phyloP scores from a whole-genome alignment of 2,113 vertebrate genomes.

The Herpetotheres cachinnans region DNA sequence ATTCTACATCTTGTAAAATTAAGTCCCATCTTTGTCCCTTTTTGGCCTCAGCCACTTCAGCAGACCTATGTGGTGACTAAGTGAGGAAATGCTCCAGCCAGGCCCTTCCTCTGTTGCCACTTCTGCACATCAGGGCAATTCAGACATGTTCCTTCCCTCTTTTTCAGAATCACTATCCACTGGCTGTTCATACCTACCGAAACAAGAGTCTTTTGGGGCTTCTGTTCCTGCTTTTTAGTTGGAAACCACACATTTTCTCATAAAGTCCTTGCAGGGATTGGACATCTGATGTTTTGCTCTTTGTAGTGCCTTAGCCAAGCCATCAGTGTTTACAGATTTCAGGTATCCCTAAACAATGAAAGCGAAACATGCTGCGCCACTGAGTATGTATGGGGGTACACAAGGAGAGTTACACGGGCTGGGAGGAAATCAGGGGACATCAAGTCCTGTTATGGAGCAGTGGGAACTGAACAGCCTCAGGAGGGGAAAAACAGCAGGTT shows the following conservation, averaged over 20 bases:
- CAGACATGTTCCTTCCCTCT: neutral
- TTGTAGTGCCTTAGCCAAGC: neutral
- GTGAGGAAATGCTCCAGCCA: neutral
- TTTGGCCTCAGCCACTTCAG: neutral
- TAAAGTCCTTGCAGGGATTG: neutral
- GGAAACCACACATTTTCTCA: neutral
- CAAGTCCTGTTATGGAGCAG: neutral
- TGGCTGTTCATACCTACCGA: neutral
- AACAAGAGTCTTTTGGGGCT: neutral
- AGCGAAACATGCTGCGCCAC: neutral
- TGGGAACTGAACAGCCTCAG: neutral
- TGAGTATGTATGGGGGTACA: rapidly evolving
- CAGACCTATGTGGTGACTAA: neutral
- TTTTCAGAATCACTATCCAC: neutral
- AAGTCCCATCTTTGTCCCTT: neutral
- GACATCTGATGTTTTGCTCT: neutral
- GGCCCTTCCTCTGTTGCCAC: neutral
- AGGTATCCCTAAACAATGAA: neutral
- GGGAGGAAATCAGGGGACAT: neutral
- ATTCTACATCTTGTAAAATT: neutral
- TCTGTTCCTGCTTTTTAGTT: neutral
- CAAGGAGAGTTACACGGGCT: rapidly evolving
- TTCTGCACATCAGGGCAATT: neutral
- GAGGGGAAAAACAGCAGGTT: neutral
- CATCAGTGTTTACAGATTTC: neutral